Percentiles rank a stretch among this genome's conserved stretches.
These are phyloP conservation scores for Cirrhinus mrigala DNA, from an alignment of 2,797 vertebrate species.

Conservation along the genomic window DNA sequence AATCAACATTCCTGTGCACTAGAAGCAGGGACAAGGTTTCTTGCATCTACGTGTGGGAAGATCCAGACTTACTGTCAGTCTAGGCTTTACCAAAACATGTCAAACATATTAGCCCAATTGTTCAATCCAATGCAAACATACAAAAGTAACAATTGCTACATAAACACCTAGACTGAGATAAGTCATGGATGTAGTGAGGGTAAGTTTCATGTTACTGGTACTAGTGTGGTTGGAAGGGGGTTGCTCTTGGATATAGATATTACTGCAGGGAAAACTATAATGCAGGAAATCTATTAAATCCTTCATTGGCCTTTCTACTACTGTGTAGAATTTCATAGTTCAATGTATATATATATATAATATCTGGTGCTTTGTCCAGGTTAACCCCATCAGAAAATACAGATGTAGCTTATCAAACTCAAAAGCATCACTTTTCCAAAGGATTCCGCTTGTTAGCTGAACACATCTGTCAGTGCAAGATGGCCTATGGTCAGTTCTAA, in stretches of 20 bases:
- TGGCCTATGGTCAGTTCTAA: constrained; percentile 23
- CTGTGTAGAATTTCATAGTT: neutral
- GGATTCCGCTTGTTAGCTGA: constrained; percentile 58
- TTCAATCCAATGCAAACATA: neutral
- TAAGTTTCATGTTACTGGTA: constrained; percentile 69
- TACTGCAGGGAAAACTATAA: constrained; percentile 66
- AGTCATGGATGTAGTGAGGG: constrained; percentile 68
- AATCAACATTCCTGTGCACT: constrained; percentile 67
- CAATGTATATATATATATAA: constrained; percentile 1
- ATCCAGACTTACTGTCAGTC: constrained; percentile 76
- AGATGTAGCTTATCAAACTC: constrained; percentile 56
- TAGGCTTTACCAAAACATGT: constrained; percentile 67
- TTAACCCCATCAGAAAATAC: constrained; percentile 45
- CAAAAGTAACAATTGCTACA: neutral
- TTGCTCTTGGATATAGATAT: constrained; percentile 61
- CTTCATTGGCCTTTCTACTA: constrained; percentile 60
- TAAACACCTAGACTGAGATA: constrained; percentile 80
- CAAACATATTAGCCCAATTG: neutral
- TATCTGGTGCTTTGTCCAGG: constrained; percentile 60
- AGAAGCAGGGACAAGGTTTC: constrained; percentile 64
- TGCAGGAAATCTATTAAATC: constrained; percentile 60
- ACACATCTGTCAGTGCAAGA: constrained; percentile 42
- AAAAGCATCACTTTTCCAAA: constrained; percentile 74
- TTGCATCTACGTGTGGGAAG: constrained; percentile 38
- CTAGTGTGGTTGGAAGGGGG: constrained; percentile 60